Conservation (phyloP, 2,113 vertebrate species). For the Shinisaurus crocodilurus region DNA sequence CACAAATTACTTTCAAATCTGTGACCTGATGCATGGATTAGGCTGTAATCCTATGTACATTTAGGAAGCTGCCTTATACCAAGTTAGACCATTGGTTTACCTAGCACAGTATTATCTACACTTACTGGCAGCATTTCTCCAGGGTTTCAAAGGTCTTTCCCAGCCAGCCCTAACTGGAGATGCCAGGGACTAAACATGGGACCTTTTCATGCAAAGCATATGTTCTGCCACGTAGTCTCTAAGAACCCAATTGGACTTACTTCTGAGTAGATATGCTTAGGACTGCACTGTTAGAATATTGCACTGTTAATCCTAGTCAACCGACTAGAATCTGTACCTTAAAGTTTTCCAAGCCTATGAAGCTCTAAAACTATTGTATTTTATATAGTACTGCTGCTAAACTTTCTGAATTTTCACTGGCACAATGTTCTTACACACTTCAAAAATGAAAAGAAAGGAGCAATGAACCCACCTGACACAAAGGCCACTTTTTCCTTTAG, state of each 20-base stretch:
- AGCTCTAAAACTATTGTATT: neutral
- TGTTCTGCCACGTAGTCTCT: neutral
- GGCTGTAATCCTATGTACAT: neutral
- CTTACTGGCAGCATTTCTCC: neutral
- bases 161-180: neutral
- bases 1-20: neutral
- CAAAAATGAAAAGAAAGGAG: constrained; percentile 24
- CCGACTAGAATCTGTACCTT: neutral
- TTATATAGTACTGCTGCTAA: neutral
- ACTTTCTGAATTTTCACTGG: neutral
- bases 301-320: neutral
- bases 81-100: neutral
- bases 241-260: neutral
- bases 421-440: neutral
- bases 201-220: neutral
- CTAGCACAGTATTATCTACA: neutral
- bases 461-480: constrained; percentile 90
- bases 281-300: neutral
- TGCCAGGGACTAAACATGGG: neutral
- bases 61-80: neutral
- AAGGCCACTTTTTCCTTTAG: constrained; percentile 99
- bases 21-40: neutral
- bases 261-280: neutral
- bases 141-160: neutral
- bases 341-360: rapidly evolving